A percentile compares a stretch with the other conserved stretches of the same genome.
These are phyloP conservation scores for Eurystomus glaucurus DNA, from an alignment of 2,797 vertebrate genomes.

Conservation along the genomic window DNA sequence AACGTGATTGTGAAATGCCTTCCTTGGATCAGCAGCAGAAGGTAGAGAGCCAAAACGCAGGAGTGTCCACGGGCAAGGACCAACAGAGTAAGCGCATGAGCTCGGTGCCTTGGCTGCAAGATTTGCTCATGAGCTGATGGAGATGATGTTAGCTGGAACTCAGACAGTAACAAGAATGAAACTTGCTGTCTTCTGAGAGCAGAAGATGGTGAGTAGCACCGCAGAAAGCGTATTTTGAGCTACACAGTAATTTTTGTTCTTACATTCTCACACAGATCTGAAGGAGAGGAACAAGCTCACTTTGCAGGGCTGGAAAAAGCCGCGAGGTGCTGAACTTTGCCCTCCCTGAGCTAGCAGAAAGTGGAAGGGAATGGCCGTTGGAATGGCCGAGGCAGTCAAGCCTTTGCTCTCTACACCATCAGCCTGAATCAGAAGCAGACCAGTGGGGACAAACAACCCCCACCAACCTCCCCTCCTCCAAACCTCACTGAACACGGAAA, in stretches of 20 bases:
- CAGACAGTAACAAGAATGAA: not conserved
- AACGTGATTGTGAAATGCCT: rapidly evolving
- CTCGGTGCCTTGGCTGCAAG: not conserved
- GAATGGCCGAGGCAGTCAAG: not conserved
- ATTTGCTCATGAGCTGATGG: not conserved
- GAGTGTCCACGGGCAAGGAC: not conserved
- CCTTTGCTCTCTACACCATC: rapidly evolving
- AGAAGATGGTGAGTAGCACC: not conserved
- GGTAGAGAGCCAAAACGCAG: not conserved
- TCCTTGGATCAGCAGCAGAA: not conserved
- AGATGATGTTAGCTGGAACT: not conserved
- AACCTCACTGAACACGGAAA: not conserved
- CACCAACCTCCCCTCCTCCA: not conserved
- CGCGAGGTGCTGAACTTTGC: rapidly evolving
- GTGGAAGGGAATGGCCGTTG: not conserved
- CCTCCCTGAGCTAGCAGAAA: not conserved
- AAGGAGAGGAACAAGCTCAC: not conserved
- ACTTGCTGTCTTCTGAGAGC: not conserved
- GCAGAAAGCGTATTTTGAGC: not conserved
- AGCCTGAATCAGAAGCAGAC: rapidly evolving
- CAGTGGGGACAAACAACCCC: not conserved
- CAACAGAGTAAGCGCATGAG: not conserved
- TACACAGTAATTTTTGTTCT: not conserved
- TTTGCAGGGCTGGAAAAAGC: not conserved
- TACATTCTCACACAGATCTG: not conserved